Base-by-base conservation (phyloP, 2,888 invertebrate genomes). In the Hedychridium roseum region DNA sequence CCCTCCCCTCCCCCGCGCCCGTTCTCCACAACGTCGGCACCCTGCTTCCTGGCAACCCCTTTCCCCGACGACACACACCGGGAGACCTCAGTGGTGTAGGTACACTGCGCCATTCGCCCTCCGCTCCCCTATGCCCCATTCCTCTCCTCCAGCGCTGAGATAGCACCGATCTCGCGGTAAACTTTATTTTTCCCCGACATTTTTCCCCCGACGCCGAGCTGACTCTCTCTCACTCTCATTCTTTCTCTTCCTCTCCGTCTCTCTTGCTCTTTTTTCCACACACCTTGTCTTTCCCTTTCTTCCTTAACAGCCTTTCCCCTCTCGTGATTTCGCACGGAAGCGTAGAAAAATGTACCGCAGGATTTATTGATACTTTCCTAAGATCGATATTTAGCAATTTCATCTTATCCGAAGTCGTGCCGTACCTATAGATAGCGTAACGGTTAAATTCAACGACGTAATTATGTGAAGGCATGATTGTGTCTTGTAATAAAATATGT, bases 131-230 rank as follows among this genome's bases (percentile, higher is more conserved):
- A 2, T 28, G 9, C 18, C 17, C 44, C 36, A n/a, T 23, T 32
- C 14, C 18, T 21, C 44, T 30, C 5, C 16, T 37, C 35, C 40
- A 43, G 28, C 2, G 17, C 14, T 37, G 46, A 53, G 54, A 53
- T 53, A 49, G 46, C 43, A 48, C 38, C 55, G 55, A 52, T 64
- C 63, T 53, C 38, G 34, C 31, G 54, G 52, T 49, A 58, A 60
- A 64, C 54, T 64, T 64, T 64, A 63, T 48, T 35, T 35, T 35
- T 48, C 60, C 45, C 51, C 43, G 49, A 39, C 43, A 50, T 55
- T 55, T 54, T 41, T 35, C 35, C 35, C 20, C 18, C n/a, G n/a
- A 16, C 23, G 39, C 21, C n/a, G 28, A 15, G 38, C 12, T 16
- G 3, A n/a, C 5, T 28, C 30, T 23, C 23, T 23, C 9, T 5